phyloP scores from a whole-genome alignment of 2,113 vertebrate species.

The Leucosticte australis region DNA sequence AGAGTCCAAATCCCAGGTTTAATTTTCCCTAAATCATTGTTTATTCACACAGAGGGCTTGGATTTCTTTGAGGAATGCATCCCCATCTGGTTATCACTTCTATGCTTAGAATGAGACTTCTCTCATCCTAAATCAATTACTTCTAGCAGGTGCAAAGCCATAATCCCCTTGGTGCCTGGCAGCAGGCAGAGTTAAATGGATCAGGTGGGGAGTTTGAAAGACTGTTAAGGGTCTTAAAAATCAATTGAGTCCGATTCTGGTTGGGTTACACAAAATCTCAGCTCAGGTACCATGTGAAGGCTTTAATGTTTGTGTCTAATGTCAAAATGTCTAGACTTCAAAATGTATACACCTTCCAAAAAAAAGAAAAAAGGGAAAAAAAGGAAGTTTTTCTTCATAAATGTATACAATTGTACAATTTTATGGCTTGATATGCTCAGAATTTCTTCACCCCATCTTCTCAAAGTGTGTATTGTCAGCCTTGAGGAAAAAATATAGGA shows the following conservation, averaged over 20 bases:
- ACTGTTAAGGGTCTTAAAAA: slow-evolving; percentile 34
- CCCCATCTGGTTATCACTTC: background rate
- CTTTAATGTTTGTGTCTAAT: background rate
- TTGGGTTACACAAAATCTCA: slow-evolving; percentile 5
- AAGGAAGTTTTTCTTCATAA: background rate
- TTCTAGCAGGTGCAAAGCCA: background rate
- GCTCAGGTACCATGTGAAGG: background rate
- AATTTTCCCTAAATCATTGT: background rate
- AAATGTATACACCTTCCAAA: rapidly evolving
- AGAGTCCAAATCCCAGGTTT: background rate
- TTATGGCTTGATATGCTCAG: background rate
- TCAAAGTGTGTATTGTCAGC: background rate
- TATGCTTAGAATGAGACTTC: background rate
- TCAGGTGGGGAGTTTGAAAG: background rate
- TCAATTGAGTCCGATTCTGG: slow-evolving; percentile 18
- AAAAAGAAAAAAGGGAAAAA: background rate
- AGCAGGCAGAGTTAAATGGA: background rate
- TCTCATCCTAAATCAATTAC: background rate
- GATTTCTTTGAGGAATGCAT: background rate
- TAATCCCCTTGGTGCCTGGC: background rate
- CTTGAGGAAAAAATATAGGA: background rate
- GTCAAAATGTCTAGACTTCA: background rate
- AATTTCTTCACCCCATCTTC: background rate
- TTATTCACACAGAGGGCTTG: background rate
- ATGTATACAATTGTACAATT: background rate